Conservation (phyloP, 2,113 vertebrate genomes). For the Nyctereutes procyonoides region DNA sequence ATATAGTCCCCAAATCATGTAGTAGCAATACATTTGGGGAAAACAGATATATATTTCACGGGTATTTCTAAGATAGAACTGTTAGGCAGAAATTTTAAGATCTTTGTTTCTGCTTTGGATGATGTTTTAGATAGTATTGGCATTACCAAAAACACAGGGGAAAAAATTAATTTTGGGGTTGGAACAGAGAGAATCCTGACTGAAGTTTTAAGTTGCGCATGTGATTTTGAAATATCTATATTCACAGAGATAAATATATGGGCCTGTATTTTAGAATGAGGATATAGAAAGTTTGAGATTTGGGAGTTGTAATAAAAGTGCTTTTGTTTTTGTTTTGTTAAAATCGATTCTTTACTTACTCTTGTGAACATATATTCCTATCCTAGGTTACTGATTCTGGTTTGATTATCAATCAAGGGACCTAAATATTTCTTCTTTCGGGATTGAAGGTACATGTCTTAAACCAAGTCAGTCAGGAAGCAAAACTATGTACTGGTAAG, state of each 20-base stretch:
- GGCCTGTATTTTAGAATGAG: not conserved
- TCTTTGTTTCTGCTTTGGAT: not conserved
- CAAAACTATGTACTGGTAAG: not conserved
- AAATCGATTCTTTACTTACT: not conserved
- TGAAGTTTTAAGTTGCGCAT: not conserved
- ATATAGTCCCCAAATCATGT: not conserved
- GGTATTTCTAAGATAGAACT: constrained; percentile 14
- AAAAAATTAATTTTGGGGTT: not conserved
- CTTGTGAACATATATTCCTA: not conserved
- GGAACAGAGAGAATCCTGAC: not conserved
- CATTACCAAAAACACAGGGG: constrained; percentile 2
- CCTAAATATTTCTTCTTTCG: not conserved
- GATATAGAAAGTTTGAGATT: not conserved
- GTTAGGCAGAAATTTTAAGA: not conserved
- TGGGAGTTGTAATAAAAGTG: not conserved
- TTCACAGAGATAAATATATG: not conserved
- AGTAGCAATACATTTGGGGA: not conserved
- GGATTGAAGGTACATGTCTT: not conserved
- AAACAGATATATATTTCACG: not conserved
- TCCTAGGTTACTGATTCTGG: not conserved
- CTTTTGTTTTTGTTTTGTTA: not conserved
- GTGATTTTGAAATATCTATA: constrained; percentile 28
- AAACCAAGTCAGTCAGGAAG: not conserved
- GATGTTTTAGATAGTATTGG: not conserved
- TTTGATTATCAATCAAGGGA: not conserved